Evolutionary conservation across 2,797 vertebrate genomes (phyloP), one percentile per base, ranked within the genome.

Genomic region (Takifugu ocellatus): DNA sequence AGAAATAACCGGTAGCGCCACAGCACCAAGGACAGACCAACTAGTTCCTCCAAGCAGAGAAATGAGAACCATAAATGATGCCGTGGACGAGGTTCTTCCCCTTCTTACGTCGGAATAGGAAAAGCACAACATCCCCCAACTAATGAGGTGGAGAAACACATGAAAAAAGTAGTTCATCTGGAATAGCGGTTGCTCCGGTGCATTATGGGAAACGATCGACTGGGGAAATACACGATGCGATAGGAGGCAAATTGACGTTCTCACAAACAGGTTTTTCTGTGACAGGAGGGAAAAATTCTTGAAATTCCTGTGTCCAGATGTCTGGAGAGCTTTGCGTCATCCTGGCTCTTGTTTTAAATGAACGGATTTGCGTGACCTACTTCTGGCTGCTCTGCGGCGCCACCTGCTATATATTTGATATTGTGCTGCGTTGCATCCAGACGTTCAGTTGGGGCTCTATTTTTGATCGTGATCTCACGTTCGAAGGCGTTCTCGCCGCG

Each of bases 351-450:
- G 43, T 75, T 68, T 70, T 72, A 82, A 81, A 33, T 63, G 67
- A 59, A 47, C 78, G 75, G 60, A 80, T 81, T 84, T 74, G 45
- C 74, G 50, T 87, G 83, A 85, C 82, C 84, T 83, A 88, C 77
- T 87, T 87, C 57, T 71, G 52, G 56, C 25, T 68, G 58, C 61
- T 61, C 59, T 25, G 44, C 56, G 63, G 65, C 72, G 61, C 74
- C 63, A 58, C 45, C 51, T 66, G 47, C 59, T 81, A 58, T 74
- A 72, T 76, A 76, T 82, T 82, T 70, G 25, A 61, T 62, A 74
- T 50, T 76, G 67, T 59, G 53, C 63, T 67, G 62, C 52, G 43
- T 49, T 14, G 1, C 21, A 75, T 56, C 36, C 43, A 50, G 59
- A 69, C 68, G 29, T 58, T 65, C 67, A 56, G 25, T 36, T 43